Evolutionary conservation across 1,140 invertebrate species (phyloP).

Genomic region (Bombus sylvicola): DNA sequence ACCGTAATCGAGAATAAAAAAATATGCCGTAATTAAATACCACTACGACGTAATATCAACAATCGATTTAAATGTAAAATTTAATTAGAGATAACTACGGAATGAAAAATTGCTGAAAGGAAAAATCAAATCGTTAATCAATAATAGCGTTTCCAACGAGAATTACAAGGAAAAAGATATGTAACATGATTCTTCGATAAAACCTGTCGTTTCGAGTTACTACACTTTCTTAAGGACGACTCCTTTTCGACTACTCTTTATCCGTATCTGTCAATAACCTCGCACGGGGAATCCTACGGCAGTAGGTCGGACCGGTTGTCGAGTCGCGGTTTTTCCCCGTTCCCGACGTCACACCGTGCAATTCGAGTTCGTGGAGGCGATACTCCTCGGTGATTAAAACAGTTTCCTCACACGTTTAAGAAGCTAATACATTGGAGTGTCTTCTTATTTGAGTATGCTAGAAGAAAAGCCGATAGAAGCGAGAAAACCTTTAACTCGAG

Average conservation of each 20-base stretch:
- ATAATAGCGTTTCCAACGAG: too few species aligned
- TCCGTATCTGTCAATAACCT: too few species aligned
- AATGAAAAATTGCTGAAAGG: not conserved
- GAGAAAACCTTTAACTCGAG: not conserved
- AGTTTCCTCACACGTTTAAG: not conserved
- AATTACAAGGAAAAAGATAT: too few species aligned
- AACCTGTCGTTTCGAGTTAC: too few species aligned
- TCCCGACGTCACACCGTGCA: not conserved
- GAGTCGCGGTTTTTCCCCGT: not conserved
- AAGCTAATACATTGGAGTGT: not conserved
- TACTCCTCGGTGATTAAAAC: rapidly evolving
- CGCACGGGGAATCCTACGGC: too few species aligned
- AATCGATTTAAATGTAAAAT: not conserved
- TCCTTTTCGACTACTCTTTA: too few species aligned
- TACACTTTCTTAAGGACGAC: too few species aligned
- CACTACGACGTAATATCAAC: not conserved
- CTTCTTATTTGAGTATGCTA: not conserved
- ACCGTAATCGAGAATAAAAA: not conserved
- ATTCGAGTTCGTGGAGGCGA: not conserved
- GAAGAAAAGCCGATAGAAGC: not conserved
- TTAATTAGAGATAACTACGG: not conserved
- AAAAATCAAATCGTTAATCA: not conserved
- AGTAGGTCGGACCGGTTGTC: too few species aligned
- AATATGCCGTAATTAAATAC: not conserved
- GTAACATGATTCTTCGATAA: too few species aligned